These are phyloP conservation scores for Vanessa tameamea DNA, from an alignment of 1,140 invertebrate species.

Conservation along the genomic window DNA sequence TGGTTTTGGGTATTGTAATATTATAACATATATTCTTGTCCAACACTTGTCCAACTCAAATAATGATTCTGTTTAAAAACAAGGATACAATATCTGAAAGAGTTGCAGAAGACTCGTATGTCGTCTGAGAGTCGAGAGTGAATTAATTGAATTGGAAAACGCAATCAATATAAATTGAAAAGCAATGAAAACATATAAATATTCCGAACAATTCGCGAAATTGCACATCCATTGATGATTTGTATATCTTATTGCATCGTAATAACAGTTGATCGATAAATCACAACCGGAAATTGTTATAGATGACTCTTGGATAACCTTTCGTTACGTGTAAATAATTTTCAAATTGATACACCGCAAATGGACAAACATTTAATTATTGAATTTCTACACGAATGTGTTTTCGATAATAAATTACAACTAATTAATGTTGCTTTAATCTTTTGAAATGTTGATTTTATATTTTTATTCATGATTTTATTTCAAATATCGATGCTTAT, in stretches of 20 bases:
- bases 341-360: slow-evolving; percentile 10
- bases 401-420: neutral
- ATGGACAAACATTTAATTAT: slow-evolving; percentile 11
- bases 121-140: too few relatives aligned
- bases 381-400: neutral
- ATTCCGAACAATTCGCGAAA: neutral
- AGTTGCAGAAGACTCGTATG: too few relatives aligned
- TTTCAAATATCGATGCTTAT: too few relatives aligned
- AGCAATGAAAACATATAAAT: neutral
- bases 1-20: too few relatives aligned
- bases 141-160: too few relatives aligned
- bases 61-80: too few relatives aligned
- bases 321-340: slow-evolving; percentile 1
- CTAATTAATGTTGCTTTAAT: neutral
- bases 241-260: slow-evolving; percentile 24
- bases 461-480: too few relatives aligned
- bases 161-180: neutral
- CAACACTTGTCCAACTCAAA: too few relatives aligned
- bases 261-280: slow-evolving; percentile 29
- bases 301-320: slow-evolving; percentile 11
- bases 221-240: slow-evolving; percentile 17
- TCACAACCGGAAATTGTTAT: slow-evolving; percentile 28
- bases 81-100: too few relatives aligned
- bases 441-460: neutral
- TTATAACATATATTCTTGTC: too few relatives aligned